Evolutionary conservation across 2,888 invertebrate species (phyloP).

Genomic region (Tryphoninae sp.): DNA sequence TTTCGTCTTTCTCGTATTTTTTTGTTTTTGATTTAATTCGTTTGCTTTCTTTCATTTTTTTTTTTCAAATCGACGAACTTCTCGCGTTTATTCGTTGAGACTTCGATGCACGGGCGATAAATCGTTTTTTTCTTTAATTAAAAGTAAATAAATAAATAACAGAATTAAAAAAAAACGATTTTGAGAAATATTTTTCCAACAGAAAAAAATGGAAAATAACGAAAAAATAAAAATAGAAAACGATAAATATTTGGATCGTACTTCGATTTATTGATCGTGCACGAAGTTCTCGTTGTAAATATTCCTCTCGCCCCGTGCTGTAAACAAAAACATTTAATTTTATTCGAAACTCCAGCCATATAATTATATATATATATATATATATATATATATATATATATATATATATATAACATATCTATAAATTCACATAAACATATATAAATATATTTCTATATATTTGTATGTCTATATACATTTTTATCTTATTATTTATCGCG

Average conservation of each 20-base stretch:
- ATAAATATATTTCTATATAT: slow-evolving; percentile 48
- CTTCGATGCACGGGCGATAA: slow-evolving; percentile 13
- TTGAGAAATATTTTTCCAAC: not conserved
- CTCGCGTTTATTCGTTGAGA: slow-evolving; percentile 14
- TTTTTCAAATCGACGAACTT: slow-evolving; percentile 1
- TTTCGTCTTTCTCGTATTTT: slow-evolving; percentile 52
- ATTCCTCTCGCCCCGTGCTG: slow-evolving; percentile 61
- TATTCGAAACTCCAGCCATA: slow-evolving; percentile 56
- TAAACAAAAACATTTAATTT: slow-evolving; percentile 55
- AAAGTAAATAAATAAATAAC: not conserved
- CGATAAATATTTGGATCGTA: slow-evolving; percentile 11
- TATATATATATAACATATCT: not conserved
- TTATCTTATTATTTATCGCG: slow-evolving; percentile 61
- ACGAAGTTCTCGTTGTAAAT: slow-evolving; percentile 58
- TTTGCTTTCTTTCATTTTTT: slow-evolving; percentile 63
- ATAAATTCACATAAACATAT: too few species aligned
- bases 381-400: slow-evolving; percentile 41
- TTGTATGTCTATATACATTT: slow-evolving; percentile 32
- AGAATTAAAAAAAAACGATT: slow-evolving; percentile 3
- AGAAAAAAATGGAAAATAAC: slow-evolving; percentile 3
- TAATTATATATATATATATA: slow-evolving; percentile 49
- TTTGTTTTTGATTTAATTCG: slow-evolving; percentile 47
- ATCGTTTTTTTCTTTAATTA: not conserved
- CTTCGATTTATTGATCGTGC: slow-evolving; percentile 12
- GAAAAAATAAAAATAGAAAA: not conserved